phyloP scores from a whole-genome alignment of 2,113 vertebrate species.

The Poeciliopsis turrubarensis region DNA sequence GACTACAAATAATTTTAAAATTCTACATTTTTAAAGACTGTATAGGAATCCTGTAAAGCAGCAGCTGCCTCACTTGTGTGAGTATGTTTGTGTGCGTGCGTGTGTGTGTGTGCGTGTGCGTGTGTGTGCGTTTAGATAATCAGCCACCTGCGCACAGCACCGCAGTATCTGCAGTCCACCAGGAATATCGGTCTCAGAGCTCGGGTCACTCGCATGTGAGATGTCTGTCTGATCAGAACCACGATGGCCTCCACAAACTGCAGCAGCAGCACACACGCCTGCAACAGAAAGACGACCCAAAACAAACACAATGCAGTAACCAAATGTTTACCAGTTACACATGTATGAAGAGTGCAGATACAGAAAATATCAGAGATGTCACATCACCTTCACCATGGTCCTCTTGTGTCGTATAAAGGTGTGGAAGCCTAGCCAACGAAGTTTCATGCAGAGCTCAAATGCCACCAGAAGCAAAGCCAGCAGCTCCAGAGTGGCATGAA shows the following conservation, averaged over 20 bases:
- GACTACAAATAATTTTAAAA: no score
- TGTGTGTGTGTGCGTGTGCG: background rate
- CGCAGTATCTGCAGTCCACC: slow-evolving; percentile 97
- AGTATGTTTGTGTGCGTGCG: background rate
- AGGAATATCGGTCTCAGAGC: slow-evolving; percentile 96
- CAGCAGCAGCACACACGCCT: slow-evolving; percentile 90
- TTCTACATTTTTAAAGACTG: no score
- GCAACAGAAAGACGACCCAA: slow-evolving; percentile 43
- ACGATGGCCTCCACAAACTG: slow-evolving; percentile 97
- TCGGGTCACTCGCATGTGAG: slow-evolving; percentile 92
- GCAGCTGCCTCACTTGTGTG: background rate
- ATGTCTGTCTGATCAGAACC: slow-evolving; percentile 93
- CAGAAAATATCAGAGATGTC: background rate
- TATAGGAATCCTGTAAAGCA: no score
- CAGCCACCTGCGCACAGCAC: slow-evolving; percentile 89
- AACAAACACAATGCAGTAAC: slow-evolving; percentile 1
- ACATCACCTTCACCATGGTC: slow-evolving; percentile 95
- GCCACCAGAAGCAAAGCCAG: slow-evolving; percentile 89
- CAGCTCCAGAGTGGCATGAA: slow-evolving; percentile 95
- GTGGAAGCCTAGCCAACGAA: slow-evolving; percentile 94
- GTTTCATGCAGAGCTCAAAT: slow-evolving; percentile 97
- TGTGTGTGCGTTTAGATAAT: background rate
- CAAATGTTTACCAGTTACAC: background rate
- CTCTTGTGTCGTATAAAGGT: slow-evolving; percentile 95
- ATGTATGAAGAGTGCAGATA: background rate